These are phyloP conservation scores for Paramormyrops kingsleyae DNA, from an alignment of 2,113 vertebrate genomes.

Conservation along the genomic window DNA sequence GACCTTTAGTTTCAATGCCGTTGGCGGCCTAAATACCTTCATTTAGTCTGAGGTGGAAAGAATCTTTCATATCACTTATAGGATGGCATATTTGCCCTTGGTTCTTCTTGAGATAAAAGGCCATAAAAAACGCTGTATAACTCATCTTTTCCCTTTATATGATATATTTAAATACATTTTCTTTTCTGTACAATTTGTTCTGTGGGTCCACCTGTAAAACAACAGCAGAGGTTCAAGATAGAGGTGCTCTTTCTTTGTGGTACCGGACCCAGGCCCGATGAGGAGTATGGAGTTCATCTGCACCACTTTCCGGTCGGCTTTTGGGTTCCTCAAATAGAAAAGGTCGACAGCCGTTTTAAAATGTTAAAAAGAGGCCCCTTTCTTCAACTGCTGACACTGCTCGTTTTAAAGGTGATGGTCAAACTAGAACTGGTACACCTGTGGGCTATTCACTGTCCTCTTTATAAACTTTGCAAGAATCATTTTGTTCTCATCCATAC, in stretches of 20 bases:
- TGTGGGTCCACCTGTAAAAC: background rate
- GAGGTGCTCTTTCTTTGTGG: background rate
- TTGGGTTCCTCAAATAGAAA: background rate
- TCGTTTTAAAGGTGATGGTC: background rate
- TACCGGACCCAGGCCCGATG: background rate
- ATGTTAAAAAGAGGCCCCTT: background rate
- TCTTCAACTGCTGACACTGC: constrained; percentile 8
- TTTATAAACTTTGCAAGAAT: background rate
- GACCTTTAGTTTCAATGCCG: background rate
- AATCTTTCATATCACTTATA: background rate
- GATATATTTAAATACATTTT: background rate
- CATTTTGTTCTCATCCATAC: constrained; percentile 1
- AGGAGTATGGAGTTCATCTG: background rate
- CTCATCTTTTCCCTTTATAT: background rate
- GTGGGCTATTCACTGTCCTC: background rate
- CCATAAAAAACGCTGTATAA: background rate
- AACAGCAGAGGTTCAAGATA: background rate
- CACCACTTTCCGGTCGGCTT: background rate
- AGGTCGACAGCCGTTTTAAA: background rate
- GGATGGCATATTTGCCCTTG: background rate
- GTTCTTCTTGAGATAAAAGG: background rate
- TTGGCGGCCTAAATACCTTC: background rate
- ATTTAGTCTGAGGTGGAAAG: background rate
- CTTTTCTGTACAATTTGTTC: background rate
- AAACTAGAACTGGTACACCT: constrained; percentile 3